Conservation (phyloP, 2,888 invertebrate species). For the Acanthopleura granulata region DNA sequence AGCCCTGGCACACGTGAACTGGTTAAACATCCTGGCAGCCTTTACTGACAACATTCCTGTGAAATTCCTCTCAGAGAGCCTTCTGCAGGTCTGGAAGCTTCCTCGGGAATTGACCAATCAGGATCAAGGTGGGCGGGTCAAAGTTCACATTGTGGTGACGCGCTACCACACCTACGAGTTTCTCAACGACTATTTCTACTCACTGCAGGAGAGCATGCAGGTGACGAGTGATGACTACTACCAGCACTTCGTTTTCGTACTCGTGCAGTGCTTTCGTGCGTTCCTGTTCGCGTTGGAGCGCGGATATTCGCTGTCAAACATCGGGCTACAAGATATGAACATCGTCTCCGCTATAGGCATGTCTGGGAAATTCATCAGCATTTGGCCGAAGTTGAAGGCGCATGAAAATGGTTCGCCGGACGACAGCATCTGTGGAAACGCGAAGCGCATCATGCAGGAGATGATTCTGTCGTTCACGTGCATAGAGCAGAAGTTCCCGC, state of each 20-base stretch:
- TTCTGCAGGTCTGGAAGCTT: conserved; percentile 57
- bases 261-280: conserved; percentile 16
- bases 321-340: conserved; percentile 5
- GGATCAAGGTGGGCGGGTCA: conserved; percentile 21
- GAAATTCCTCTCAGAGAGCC: conserved; percentile 55
- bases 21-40: conserved; percentile 24
- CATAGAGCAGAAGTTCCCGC: conserved; percentile 24
- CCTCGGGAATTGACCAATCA: conserved; percentile 39
- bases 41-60: conserved; percentile 57
- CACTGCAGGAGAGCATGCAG: conserved; percentile 33
- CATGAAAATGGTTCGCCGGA: not conserved
- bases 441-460: conserved; percentile 17
- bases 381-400: conserved; percentile 12
- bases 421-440: conserved; percentile 13
- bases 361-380: conserved; percentile 12
- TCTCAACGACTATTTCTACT: conserved; percentile 33
- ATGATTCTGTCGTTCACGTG: conserved; percentile 3
- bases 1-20: conserved; percentile 19
- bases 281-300: conserved; percentile 13
- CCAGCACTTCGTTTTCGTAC: conserved; percentile 1
- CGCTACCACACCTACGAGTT: conserved; percentile 54
- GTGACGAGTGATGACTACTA: conserved; percentile 12
- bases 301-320: conserved; percentile 12
- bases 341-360: not conserved
- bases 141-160: conserved; percentile 54